phyloP scores from a whole-genome alignment of 1,140 invertebrate genomes.

The Ceratoteleas bidentatus region DNA sequence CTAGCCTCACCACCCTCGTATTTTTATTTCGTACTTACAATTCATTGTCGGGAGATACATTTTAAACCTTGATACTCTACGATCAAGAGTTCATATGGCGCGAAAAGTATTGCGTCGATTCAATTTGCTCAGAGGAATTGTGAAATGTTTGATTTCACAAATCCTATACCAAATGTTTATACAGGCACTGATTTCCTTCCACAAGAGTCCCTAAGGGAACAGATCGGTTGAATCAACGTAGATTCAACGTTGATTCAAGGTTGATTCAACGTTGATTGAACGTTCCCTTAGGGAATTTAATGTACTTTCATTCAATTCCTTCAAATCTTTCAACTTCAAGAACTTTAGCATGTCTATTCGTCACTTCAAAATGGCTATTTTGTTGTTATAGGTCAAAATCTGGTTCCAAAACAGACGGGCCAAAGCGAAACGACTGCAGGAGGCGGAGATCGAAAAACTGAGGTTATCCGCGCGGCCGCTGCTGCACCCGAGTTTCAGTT shows the following conservation, averaged over 20 bases:
- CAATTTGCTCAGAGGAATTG: not conserved
- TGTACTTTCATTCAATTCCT: too few species aligned
- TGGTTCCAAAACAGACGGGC: slow-evolving; percentile 98
- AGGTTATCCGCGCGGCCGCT: slow-evolving; percentile 86
- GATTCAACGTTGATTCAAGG: too few species aligned
- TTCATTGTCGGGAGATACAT: slow-evolving; percentile 50
- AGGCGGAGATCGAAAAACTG: slow-evolving; percentile 95
- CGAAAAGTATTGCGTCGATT: slow-evolving; percentile 9
- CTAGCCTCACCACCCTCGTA: slow-evolving; percentile 17
- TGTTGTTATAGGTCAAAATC: slow-evolving; percentile 91
- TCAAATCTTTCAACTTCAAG: too few species aligned
- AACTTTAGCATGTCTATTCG: too few species aligned
- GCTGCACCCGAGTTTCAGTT: slow-evolving; percentile 79
- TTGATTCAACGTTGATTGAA: too few species aligned
- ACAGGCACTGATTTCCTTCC: too few species aligned
- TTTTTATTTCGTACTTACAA: slow-evolving; percentile 45
- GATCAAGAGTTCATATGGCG: slow-evolving; percentile 50
- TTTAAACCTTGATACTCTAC: slow-evolving; percentile 53
- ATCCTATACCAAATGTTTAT: too few species aligned
- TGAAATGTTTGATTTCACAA: not conserved
- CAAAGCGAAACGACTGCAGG: slow-evolving; percentile 96
- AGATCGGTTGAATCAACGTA: too few species aligned
- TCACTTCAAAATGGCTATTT: not conserved
- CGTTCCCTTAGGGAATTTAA: too few species aligned
- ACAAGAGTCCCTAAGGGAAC: too few species aligned